phyloP scores from a whole-genome alignment of 2,888 invertebrate species.

The Globia sparganii region DNA sequence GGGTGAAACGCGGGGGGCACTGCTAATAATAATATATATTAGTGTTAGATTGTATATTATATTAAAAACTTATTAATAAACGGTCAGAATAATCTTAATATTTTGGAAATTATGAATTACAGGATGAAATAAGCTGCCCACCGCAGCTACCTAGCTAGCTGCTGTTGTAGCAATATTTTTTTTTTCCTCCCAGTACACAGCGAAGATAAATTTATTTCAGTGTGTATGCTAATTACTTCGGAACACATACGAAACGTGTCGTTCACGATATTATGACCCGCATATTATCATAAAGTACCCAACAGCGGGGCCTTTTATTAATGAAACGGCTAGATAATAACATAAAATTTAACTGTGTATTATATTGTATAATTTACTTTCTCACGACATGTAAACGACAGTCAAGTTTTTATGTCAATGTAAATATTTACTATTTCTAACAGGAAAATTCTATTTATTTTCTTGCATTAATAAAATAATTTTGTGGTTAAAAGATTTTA shows the following conservation, averaged over 20 bases:
- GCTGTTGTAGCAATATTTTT: not conserved
- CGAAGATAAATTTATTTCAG: slow-evolving; percentile 31
- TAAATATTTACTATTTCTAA: slow-evolving; percentile 52
- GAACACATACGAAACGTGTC: slow-evolving; percentile 48
- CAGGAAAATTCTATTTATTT: slow-evolving; percentile 34
- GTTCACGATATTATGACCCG: slow-evolving; percentile 57
- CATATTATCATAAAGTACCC: slow-evolving; percentile 53
- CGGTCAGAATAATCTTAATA: not conserved
- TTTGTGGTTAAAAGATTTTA: slow-evolving; percentile 35
- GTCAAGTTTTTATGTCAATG: slow-evolving; percentile 50
- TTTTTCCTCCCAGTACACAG: not conserved
- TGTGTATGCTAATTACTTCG: slow-evolving; percentile 51
- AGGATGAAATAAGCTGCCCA: not conserved
- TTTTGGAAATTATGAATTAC: not conserved
- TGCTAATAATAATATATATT: no score
- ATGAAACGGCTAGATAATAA: slow-evolving; percentile 58
- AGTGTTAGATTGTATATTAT: not conserved
- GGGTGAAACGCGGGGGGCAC: no score
- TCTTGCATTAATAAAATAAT: slow-evolving; percentile 36
- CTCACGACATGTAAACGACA: slow-evolving; percentile 50
- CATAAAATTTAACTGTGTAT: slow-evolving; percentile 61
- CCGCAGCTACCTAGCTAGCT: no score
- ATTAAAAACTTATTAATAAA: no score
- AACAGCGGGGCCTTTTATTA: slow-evolving; percentile 56
- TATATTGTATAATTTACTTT: slow-evolving; percentile 56